These are phyloP conservation scores for Rousettus madagascariensis DNA, from an alignment of 2,797 vertebrate genomes.

Conservation along the genomic window DNA sequence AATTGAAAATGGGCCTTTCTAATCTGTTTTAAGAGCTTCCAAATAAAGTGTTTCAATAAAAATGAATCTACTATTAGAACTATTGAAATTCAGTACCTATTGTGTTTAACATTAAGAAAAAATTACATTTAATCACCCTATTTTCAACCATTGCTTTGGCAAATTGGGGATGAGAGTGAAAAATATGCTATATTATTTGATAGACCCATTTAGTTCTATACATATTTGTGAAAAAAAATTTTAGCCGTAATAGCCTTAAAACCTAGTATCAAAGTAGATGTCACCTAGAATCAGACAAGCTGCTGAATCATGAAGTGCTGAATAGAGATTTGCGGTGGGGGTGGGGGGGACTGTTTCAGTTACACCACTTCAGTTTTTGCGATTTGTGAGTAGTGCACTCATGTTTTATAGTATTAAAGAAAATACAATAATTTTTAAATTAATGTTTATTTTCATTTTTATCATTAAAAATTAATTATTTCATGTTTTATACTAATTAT, in stretches of 20 bases:
- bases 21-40: neutral
- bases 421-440: neutral
- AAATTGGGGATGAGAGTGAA: neutral
- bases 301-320: neutral
- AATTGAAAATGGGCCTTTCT: neutral
- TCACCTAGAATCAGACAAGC: neutral
- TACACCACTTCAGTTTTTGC: neutral
- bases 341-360: neutral
- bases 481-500: neutral
- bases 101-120: neutral
- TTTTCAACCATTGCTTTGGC: conserved; percentile 32
- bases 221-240: conserved; percentile 7
- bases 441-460: neutral
- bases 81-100: neutral
- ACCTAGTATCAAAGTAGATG: neutral
- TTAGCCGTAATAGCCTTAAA: neutral
- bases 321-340: neutral
- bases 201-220: neutral
- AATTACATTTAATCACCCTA: neutral
- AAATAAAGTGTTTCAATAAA: neutral
- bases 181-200: neutral
- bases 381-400: neutral
- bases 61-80: neutral
- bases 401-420: neutral
- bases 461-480: conserved; percentile 30